Base-by-base conservation (phyloP, 2,797 vertebrate species). In the Lophotriccus pileatus region DNA sequence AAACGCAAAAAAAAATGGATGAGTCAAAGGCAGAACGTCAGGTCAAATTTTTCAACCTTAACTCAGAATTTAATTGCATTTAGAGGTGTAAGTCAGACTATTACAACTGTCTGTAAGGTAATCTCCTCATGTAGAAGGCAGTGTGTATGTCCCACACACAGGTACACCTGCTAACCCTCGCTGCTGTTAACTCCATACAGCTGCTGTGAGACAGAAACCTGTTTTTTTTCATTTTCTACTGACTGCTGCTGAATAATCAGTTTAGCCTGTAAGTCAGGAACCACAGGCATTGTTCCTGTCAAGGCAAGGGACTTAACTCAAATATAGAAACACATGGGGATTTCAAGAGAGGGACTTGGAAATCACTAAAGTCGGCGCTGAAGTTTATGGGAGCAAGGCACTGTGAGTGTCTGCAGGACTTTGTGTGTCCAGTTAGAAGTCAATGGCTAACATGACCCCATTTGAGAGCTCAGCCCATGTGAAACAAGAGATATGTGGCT, bases 31-130 rank as follows among this genome's bases (percentile, higher is more conserved):
- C 77, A 89, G 70, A 73, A 87, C 17, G 86, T 92, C 89, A 91
- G 87, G 94, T 83, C 89, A 68, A 14, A 77, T 91, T 87, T 80
- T 83, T 87, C 90, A 92, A 92, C 84, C 78, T 95, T 95, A 93
- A 84, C 92, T 95, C 68, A 21, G 92, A 73, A 95, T 94, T 95
- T 96, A 95, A 95, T 90, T 92, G 89, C 81, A 91, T 95, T 95
- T 95, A 92, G 92, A 77, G 64, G 81, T 80, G 96, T 94, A 93
- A 95, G 67, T 55, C 67, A 70, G 84, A 74, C 59, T 87, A 83
- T 70, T 84, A 84, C 81, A 92, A 76, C 34, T 2, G n/a, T 60
- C 86, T 93, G 87, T 47, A 75, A 86, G 56, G 83, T 84, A 90
- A 95, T 94, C 90, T 92, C 69, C 49, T 73, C 2, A 0, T 25